Evolutionary conservation across 2,888 invertebrate species (phyloP).

Genomic region (Dryocosmus kuriphilus): DNA sequence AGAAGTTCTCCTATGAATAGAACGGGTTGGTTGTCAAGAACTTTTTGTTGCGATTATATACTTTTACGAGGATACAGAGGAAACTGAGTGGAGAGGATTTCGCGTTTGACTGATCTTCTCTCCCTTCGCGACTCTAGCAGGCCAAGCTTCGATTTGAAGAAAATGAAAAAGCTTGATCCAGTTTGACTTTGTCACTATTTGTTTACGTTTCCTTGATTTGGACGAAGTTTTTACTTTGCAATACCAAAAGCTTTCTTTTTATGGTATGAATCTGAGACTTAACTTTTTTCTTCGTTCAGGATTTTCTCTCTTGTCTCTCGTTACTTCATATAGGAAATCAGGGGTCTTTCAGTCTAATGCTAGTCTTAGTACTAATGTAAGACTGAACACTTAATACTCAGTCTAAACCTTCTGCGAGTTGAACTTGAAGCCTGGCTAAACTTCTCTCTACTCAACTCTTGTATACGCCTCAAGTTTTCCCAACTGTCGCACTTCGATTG

Average conservation of each 20-base stretch:
- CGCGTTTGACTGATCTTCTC: conserved; percentile 16
- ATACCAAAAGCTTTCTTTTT: not conserved
- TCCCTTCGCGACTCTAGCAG: not conserved
- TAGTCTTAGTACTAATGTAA: conserved; percentile 1
- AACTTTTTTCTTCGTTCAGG: not conserved
- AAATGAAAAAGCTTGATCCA: not conserved
- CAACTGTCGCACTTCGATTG: conserved; percentile 17
- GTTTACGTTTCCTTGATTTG: not conserved
- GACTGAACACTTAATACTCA: conserved; percentile 4
- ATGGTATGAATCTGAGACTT: not conserved
- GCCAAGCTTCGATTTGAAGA: not conserved
- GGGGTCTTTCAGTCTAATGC: not conserved
- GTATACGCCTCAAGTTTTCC: conserved; percentile 1
- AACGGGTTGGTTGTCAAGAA: not conserved
- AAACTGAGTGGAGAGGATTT: not conserved
- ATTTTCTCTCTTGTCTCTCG: not conserved
- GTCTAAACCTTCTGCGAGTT: conserved; percentile 15
- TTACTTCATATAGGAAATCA: not conserved
- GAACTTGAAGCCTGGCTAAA: conserved; percentile 23
- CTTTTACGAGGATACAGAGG: not conserved
- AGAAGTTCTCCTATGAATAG: not conserved
- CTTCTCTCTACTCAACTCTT: conserved; percentile 15
- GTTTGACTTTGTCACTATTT: not conserved
- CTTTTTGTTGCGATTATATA: not conserved
- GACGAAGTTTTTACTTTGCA: not conserved